Evolutionary conservation across 2,888 invertebrate genomes (phyloP), one percentile per base, ranked within the genome.

Genomic region (Alentia gelatinosa): DNA sequence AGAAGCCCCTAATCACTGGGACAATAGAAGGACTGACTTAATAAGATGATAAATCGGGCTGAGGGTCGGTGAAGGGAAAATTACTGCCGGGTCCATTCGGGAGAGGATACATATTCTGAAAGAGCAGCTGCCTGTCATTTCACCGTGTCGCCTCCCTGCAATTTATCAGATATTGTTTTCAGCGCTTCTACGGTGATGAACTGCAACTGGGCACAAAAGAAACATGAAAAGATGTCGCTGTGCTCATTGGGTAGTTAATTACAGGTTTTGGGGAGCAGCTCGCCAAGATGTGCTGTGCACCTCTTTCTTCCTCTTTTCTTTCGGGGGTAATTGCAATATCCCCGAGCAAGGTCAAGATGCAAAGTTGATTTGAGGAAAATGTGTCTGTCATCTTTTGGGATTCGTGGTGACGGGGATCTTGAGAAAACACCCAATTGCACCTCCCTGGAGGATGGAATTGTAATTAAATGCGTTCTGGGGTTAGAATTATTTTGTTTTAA

Each of bases 91-190:
- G 12, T 39, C 47, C 47, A 86, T 86, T 50, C 47, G 42, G 86
- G 26, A 30, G 86, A 15, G 86, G 86, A 86, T 86, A 86, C 86
- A 50, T 50, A 86, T 42, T 86, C 86, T 86, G 47, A 86, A 86
- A 86, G 86, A 86, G 23, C 86, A 86, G 86, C 86, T 86, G 86
- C 86, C 86, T 86, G 86, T 86, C 86, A 86, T 86, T 86, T 86
- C 26, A 26, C 33, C 50, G 47, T 86, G 86, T 86, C 86, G 47
- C 50, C 42, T 35, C 86, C 86, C 50, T 86, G 23, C 86, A 86
- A 86, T 86, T 86, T 86, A 86, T 86, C 86, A 86, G 86, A 86
- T 42, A 86, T 86, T 86, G 50, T 86, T 86, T 86, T 42, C 26
- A 47, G 86, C 47, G 50, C 47, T 26, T 33, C 30, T 19, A 7